These are phyloP conservation scores for Agrypnus murinus DNA, from an alignment of 2,888 invertebrate genomes.

Conservation along the genomic window DNA sequence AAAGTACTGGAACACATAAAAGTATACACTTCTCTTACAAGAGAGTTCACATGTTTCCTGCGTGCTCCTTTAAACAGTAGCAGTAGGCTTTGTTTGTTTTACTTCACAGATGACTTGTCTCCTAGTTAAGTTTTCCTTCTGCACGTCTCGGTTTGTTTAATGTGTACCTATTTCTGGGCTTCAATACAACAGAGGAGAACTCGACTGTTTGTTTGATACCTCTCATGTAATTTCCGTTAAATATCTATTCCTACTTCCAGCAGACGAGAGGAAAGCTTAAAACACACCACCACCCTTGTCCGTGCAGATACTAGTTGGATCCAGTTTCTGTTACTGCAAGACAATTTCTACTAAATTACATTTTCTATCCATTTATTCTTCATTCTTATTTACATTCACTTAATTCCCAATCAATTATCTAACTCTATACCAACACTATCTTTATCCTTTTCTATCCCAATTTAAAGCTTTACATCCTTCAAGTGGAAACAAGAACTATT, in stretches of 20 bases:
- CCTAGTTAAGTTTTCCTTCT: conserved; percentile 40
- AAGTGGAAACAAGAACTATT: too few relatives aligned
- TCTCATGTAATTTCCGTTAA: conserved; percentile 38
- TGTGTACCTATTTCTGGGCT: conserved; percentile 32
- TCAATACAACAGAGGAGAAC: conserved; percentile 29
- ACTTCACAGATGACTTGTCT: conserved; percentile 40
- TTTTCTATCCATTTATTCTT: too few relatives aligned
- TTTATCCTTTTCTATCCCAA: too few relatives aligned
- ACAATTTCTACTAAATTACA: too few relatives aligned
- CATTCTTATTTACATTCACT: too few relatives aligned
- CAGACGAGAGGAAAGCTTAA: conserved; percentile 1
- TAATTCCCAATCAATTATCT: too few relatives aligned
- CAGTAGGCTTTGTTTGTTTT: conserved; percentile 42
- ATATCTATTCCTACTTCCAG: conserved; percentile 24
- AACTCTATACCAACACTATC: too few relatives aligned
- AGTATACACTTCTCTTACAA: conserved; percentile 6
- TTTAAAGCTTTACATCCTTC: too few relatives aligned
- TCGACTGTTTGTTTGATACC: conserved; percentile 31
- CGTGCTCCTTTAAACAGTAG: conserved; percentile 17
- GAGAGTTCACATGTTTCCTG: conserved; percentile 37
- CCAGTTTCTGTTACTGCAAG: too few relatives aligned
- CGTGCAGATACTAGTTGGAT: too few relatives aligned
- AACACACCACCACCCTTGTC: conserved; percentile 13
- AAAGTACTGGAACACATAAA: conserved; percentile 19
- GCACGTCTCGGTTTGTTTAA: conserved; percentile 34